Evolutionary conservation across 64 coral and sea anemone genomes (phyloP).

Genomic region (Dendronephthya gigantea): DNA sequence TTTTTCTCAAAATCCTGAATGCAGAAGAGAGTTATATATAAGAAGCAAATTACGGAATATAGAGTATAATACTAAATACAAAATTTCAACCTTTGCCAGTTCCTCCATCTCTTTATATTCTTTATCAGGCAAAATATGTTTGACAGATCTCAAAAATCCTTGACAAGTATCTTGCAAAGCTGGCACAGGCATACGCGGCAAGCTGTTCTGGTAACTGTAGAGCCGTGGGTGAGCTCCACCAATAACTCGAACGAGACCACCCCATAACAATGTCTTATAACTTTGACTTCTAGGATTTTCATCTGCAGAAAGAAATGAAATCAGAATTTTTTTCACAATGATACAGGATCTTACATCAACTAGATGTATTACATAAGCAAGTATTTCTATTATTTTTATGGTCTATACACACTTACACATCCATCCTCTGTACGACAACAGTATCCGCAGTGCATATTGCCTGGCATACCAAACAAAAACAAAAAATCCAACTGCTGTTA

Average conservation of each 20-base stretch:
- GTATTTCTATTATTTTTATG: too few species aligned
- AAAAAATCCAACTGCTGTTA: conserved; percentile 68
- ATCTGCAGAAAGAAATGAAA: conserved; percentile 32
- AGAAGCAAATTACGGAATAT: too few species aligned
- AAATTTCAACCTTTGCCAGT: conserved; percentile 82
- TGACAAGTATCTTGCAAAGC: conserved; percentile 56
- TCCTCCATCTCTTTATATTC: conserved; percentile 74
- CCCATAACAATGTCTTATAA: conserved; percentile 65
- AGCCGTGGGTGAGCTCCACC: conserved; percentile 56
- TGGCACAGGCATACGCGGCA: conserved; percentile 85
- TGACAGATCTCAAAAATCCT: conserved; percentile 54
- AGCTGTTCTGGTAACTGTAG: conserved; percentile 86
- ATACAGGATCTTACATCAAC: background rate
- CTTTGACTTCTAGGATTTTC: conserved; percentile 75
- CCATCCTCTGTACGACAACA: conserved; percentile 72
- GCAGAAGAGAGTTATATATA: too few species aligned
- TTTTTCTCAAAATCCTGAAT: conserved; percentile 88
- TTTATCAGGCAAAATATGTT: conserved; percentile 38
- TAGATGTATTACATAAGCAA: background rate
- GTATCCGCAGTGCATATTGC: conserved; percentile 64
- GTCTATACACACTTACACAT: conserved; percentile 97
- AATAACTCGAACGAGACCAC: conserved; percentile 54
- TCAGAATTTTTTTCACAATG: background rate
- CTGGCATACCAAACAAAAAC: conserved; percentile 60
- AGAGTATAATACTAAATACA: too few species aligned